Base-by-base conservation (phyloP, 2,113 vertebrate species). In the Eurystomus gularis region DNA sequence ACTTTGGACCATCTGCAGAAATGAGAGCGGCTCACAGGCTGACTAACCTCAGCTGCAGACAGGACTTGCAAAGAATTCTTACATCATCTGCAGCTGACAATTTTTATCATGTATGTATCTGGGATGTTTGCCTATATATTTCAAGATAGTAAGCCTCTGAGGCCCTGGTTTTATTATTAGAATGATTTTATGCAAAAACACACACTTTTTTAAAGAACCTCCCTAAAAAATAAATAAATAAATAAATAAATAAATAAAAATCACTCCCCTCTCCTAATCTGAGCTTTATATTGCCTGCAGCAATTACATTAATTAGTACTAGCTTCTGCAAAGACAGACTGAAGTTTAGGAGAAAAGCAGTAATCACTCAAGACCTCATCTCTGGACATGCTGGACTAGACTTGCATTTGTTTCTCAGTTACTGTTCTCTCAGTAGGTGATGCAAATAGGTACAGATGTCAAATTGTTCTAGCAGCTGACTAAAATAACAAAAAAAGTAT, bases 11-110 rank as follows among this genome's bases (percentile, higher is more conserved):
- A 39, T 5, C 14, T 6, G 3, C 21, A 71, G 70, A 82, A 82
- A 62, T 0, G 0, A 48, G 37, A 24, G 65, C 0, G 0, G 51
- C 24, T 55, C 2, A 2, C 31, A 77, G 65, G 28, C 39, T 86
- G 60, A 54, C 29, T 52, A 10, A 82, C 24, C 39, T 42, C 77
- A 62, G 35, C 19, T 49, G 19, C 69, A 81, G 19, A 52, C 7
- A 48, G 13, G 16, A 76, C 62, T 89, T 83, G 10, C n/a, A 58
- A 37, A 14, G 24, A 48, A 37, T 60, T 62, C 37, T 75, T 73
- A 57, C 3, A 86, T 19, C 12, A 55, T 19, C 11, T 64, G 48
- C 31, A 77, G 48, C 12, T 62, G 31, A 62, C 10, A 23, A 20
- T 24, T 62, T 33, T 64, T 65, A 42, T 20, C 13, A 49, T 10